Evolutionary conservation across 2,113 vertebrate genomes (phyloP).

Genomic region (Rhea pennata): DNA sequence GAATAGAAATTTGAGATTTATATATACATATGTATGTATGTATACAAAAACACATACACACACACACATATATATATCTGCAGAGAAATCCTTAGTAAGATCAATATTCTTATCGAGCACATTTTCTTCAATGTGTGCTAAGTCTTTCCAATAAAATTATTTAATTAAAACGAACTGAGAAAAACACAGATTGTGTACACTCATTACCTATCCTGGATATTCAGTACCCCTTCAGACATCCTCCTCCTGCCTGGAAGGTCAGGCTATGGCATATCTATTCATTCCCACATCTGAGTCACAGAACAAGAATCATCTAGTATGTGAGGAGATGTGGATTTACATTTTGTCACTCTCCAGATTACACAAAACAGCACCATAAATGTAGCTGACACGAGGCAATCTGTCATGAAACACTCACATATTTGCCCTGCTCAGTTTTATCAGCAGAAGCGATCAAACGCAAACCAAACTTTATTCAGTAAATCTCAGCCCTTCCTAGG

Average conservation of each 20-base stretch:
- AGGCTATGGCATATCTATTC: neutral
- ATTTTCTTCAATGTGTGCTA: neutral
- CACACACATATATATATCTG: neutral
- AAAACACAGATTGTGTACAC: neutral
- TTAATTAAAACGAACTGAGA: neutral
- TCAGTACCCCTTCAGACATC: neutral
- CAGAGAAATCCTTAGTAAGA: slow-evolving; percentile 17
- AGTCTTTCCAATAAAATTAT: slow-evolving; percentile 1
- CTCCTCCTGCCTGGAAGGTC: neutral
- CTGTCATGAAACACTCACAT: fast-evolving
- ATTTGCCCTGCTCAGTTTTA: neutral
- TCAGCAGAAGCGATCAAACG: neutral
- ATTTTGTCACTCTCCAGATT: neutral
- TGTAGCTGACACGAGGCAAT: neutral
- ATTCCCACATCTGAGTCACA: neutral
- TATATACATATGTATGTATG: too few species aligned
- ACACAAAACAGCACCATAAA: neutral
- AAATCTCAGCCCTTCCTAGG: neutral
- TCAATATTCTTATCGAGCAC: slow-evolving; percentile 5
- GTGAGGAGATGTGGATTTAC: neutral
- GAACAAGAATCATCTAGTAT: neutral
- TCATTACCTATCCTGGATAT: neutral
- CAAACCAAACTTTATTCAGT: neutral
- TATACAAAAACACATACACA: neutral
- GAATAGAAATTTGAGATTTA: neutral